These are phyloP conservation scores for Drosophila mayri DNA, from an alignment of 1,140 invertebrate species.

Conservation along the genomic window DNA sequence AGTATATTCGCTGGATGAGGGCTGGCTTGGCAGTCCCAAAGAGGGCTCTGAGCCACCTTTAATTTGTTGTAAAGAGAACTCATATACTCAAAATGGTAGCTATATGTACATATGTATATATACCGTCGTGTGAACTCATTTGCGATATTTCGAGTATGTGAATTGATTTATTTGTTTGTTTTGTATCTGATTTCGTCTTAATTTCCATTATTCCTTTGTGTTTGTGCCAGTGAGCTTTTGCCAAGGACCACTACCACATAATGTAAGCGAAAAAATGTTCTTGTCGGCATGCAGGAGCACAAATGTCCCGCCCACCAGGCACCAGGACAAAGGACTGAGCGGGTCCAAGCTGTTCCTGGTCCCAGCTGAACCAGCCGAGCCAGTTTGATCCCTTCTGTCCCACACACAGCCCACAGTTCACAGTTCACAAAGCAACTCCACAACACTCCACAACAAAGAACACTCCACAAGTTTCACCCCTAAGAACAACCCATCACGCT, in stretches of 20 bases:
- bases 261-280: slow-evolving; percentile 85
- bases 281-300: slow-evolving; percentile 84
- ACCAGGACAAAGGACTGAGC: slow-evolving; percentile 20
- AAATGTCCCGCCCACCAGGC: slow-evolving; percentile 66
- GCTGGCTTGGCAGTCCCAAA: slow-evolving; percentile 1
- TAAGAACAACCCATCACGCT: slow-evolving; percentile 9
- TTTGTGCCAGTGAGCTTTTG: slow-evolving; percentile 59
- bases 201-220: slow-evolving; percentile 17
- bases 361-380: slow-evolving; percentile 15
- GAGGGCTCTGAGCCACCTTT: neutral
- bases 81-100: slow-evolving; percentile 14
- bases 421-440: slow-evolving; percentile 15
- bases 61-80: neutral
- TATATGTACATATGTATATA: slow-evolving; percentile 15
- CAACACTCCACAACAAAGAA: slow-evolving; percentile 10
- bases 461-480: slow-evolving; percentile 6
- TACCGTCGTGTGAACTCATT: slow-evolving; percentile 20
- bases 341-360: slow-evolving; percentile 22
- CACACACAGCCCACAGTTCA: slow-evolving; percentile 7
- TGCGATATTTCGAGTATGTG: slow-evolving; percentile 23
- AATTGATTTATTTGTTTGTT: slow-evolving; percentile 8
- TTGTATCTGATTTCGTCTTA: slow-evolving; percentile 16
- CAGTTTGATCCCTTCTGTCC: slow-evolving; percentile 20
- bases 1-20: slow-evolving; percentile 1
- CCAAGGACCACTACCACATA: slow-evolving; percentile 83